Evolutionary conservation across 2,797 vertebrate species (phyloP).

Genomic region (Microhierax caerulescens): DNA sequence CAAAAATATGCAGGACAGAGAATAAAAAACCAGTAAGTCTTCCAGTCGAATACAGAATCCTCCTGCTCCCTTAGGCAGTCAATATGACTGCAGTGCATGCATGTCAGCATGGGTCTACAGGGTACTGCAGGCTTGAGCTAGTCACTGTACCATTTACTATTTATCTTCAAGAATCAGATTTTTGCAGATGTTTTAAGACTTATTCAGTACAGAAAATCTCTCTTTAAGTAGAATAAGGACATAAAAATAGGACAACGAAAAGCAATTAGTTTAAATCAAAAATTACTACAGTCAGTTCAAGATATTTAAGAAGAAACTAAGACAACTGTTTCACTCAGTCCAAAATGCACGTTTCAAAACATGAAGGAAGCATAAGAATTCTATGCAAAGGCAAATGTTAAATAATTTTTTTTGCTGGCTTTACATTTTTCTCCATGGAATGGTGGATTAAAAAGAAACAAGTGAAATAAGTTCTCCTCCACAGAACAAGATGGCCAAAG

Average conservation of each 20-base stretch:
- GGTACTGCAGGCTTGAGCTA: not conserved
- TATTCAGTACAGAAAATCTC: not conserved
- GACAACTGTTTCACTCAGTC: not conserved
- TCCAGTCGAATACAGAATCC: rapidly evolving
- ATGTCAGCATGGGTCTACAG: not conserved
- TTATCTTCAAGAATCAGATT: not conserved
- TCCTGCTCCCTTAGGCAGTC: not conserved
- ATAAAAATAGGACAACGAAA: not conserved
- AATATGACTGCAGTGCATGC: not conserved
- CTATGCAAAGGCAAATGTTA: not conserved
- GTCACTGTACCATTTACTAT: no score
- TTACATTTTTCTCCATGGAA: not conserved
- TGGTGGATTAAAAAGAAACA: not conserved
- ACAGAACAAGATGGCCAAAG: not conserved
- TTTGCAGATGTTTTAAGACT: not conserved
- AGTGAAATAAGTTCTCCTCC: not conserved
- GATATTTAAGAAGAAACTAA: not conserved
- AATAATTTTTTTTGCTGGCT: not conserved
- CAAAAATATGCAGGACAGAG: not conserved
- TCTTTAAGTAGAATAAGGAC: not conserved
- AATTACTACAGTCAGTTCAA: not conserved
- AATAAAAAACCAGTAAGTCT: not conserved
- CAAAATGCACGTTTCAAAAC: not conserved
- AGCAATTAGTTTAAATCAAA: not conserved
- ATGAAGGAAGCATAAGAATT: not conserved